Conservation (phyloP, 2,113 vertebrate species). For the Daboia siamensis region DNA sequence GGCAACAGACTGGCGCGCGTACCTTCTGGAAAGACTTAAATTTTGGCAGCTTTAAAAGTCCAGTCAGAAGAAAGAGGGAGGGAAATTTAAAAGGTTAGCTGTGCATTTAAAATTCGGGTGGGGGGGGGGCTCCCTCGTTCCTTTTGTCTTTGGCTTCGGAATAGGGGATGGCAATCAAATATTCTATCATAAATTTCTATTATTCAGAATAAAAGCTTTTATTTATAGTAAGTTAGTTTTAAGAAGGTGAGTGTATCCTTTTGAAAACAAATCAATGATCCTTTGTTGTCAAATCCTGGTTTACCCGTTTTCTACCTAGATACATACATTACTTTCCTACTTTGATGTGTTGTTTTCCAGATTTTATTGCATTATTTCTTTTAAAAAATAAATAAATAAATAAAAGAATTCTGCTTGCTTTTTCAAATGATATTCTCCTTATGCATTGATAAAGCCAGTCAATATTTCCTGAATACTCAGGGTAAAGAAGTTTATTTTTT, state of each 20-base stretch:
- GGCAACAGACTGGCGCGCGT: not conserved
- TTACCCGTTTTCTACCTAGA: conserved; percentile 66
- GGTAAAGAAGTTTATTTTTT: conserved; percentile 74
- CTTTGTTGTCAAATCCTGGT: conserved; percentile 54
- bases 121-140: not conserved
- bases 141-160: not conserved
- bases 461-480: conserved; percentile 78
- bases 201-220: conserved; percentile 81
- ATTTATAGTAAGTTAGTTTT: conserved; percentile 73
- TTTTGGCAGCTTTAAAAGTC: not conserved
- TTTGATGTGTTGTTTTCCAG: conserved; percentile 69
- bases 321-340: conserved; percentile 62
- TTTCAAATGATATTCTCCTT: conserved; percentile 69
- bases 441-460: conserved; percentile 69
- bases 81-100: not conserved
- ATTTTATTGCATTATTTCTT: conserved; percentile 88
- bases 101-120: conserved; percentile 21
- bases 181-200: conserved; percentile 66
- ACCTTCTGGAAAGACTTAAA: not conserved
- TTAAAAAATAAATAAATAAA: conserved; percentile 54
- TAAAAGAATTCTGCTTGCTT: conserved; percentile 72
- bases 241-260: conserved; percentile 89
- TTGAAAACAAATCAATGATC: conserved; percentile 75
- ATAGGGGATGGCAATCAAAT: conserved; percentile 42
- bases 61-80: not conserved